phyloP scores from a whole-genome alignment of 2,797 vertebrate genomes.

The Florisuga fusca region DNA sequence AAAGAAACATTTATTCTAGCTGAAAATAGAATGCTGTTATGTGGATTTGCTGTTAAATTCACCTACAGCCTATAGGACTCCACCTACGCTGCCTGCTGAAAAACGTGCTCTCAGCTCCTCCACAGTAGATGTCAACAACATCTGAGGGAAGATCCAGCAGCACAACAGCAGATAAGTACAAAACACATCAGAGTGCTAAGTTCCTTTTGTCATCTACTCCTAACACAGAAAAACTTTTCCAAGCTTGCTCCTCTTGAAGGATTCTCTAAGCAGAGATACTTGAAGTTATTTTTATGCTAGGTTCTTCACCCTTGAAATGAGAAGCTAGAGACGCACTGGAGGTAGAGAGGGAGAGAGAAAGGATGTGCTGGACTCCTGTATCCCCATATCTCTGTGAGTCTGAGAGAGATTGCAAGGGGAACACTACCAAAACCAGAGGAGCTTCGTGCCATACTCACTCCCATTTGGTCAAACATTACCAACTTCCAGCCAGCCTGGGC shows the following conservation, averaged over 20 bases:
- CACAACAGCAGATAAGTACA: not conserved
- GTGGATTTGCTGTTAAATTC: not conserved
- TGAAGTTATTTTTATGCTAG: not conserved
- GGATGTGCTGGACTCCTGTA: not conserved
- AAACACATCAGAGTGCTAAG: not conserved
- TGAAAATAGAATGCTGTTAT: not conserved
- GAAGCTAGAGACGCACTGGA: not conserved
- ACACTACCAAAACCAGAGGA: not conserved
- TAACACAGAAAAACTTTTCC: not conserved
- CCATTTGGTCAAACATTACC: fast-evolving
- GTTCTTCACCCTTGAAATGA: not conserved
- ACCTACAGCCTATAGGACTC: not conserved
- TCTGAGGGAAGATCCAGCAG: not conserved
- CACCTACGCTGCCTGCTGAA: not conserved
- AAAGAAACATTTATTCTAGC: not conserved
- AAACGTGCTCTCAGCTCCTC: fast-evolving
- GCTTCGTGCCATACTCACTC: not conserved
- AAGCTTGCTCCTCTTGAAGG: not conserved
- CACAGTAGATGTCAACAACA: not conserved
- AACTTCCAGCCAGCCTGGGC: not conserved
- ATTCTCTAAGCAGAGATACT: not conserved
- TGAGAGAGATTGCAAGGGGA: not conserved
- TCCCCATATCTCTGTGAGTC: not conserved
- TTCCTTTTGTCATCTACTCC: not conserved
- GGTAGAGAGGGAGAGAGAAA: not conserved